Evolutionary conservation across 2,888 invertebrate genomes (phyloP), one percentile per base, ranked within the genome.

Genomic region (Nephrocerus scutellatus): DNA sequence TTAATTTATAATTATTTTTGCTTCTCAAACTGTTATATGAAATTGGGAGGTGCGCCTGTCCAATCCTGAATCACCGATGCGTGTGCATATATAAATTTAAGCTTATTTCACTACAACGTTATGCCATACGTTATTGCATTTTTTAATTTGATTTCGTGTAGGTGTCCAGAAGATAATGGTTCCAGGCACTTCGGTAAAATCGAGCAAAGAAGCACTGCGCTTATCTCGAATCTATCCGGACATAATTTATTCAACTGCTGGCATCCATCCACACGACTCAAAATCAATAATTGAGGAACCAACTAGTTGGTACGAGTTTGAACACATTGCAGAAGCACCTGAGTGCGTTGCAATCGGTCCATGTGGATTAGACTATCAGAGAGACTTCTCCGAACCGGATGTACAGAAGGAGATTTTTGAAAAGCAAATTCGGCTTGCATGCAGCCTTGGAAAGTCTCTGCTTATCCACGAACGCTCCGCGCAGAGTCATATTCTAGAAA

Each of bases 101-200:
- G n/a, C n/a, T n/a, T n/a, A n/a, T n/a, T n/a, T n/a, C n/a, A n/a
- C n/a, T n/a, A n/a, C n/a, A n/a, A n/a, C n/a, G n/a, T n/a, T n/a
- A n/a, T n/a, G n/a, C n/a, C n/a, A n/a, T n/a, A n/a, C n/a, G n/a
- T n/a, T n/a, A n/a, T n/a, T n/a, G n/a, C n/a, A n/a, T n/a, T n/a
- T n/a, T n/a, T n/a, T n/a, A n/a, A n/a, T n/a, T n/a, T n/a, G n/a
- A n/a, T 6, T 36, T 20, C 37, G 30, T 44, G 3, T 59, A 88
- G 88, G 92, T 56, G 89, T 93, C 59, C 87, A 88, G 66, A 92
- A 92, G 70, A 85, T 92, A 45, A 88, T 92, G 82, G 91, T 92
- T 43, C 89, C 88, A 38, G 91, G 91, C 32, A 88, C 87, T 49
- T 90, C 89, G 51, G 81, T 91, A 40, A 81, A 84, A 66, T 82